Conservation (phyloP, 2,888 invertebrate genomes). For the Tanytarsus gracilentus region DNA sequence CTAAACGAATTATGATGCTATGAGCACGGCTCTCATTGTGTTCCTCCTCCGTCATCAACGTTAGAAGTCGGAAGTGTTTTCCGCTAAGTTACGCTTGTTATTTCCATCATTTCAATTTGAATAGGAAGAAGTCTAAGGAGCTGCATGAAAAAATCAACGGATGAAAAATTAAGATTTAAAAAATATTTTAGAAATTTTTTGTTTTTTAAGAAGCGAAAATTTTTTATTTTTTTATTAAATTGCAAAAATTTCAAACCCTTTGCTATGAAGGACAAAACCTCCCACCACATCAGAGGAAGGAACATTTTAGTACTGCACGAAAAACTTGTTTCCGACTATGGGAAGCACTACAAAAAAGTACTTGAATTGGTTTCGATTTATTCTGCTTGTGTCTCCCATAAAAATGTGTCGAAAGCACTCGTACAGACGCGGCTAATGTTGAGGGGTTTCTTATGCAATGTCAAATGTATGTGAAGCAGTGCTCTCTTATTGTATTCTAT, state of each 20-base stretch:
- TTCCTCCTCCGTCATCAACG: background rate
- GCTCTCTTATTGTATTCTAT: background rate
- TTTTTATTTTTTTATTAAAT: no score
- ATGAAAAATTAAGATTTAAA: no score
- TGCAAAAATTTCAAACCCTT: no score
- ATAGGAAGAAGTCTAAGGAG: no score
- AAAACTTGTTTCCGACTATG: no score
- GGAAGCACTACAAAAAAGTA: background rate
- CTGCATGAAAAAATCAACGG: no score
- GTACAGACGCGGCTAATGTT: background rate
- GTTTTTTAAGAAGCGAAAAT: no score
- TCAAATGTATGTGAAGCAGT: background rate
- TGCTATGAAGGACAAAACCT: no score
- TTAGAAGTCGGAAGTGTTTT: background rate
- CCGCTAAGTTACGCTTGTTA: background rate
- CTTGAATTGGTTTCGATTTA: background rate
- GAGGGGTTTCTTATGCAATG: constrained; percentile 4
- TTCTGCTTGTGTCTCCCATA: background rate
- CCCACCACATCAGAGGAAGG: no score
- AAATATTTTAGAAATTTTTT: no score
- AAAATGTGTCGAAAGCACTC: constrained; percentile 4
- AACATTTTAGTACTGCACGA: no score
- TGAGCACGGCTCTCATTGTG: background rate
- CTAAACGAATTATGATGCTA: background rate
- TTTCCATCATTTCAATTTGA: constrained; percentile 2